Percentiles rank a stretch among this genome's conserved stretches.
phyloP scores from a whole-genome alignment of 1,140 invertebrate species.

The Plectrocnemia conspersa region DNA sequence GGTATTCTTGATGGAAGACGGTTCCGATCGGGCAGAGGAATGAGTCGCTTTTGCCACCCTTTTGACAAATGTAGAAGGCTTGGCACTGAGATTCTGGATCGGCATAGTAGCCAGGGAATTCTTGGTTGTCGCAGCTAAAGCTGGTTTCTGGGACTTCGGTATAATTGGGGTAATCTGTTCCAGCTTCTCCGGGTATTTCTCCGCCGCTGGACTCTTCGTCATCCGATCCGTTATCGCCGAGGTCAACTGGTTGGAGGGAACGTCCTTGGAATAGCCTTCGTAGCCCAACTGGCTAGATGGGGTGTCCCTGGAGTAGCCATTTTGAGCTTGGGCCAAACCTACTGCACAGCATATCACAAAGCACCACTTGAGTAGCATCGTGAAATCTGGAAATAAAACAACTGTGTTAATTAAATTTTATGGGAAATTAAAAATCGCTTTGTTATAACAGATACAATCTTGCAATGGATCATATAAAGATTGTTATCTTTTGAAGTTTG shows the following conservation, averaged over 20 bases:
- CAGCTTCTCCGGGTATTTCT: slow-evolving; percentile 40
- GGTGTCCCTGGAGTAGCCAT: slow-evolving; percentile 27
- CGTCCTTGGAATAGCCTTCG: slow-evolving; percentile 1
- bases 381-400: slow-evolving; percentile 12
- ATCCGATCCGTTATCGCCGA: background rate
- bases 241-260: background rate
- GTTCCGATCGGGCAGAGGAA: slow-evolving; percentile 60
- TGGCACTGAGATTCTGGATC: slow-evolving; percentile 51
- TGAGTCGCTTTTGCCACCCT: slow-evolving; percentile 44
- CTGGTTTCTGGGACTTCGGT: slow-evolving; percentile 54
- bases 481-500: too few relatives aligned
- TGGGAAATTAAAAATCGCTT: too few relatives aligned
- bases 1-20: slow-evolving; percentile 54
- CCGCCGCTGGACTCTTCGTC: slow-evolving; percentile 17
- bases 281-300: slow-evolving; percentile 28
- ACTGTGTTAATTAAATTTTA: too few relatives aligned
- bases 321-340: slow-evolving; percentile 19
- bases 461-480: too few relatives aligned
- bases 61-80: slow-evolving; percentile 54
- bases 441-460: too few relatives aligned
- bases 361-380: slow-evolving; percentile 15
- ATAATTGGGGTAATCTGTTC: slow-evolving; percentile 58
- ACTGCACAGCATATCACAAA: slow-evolving; percentile 10
- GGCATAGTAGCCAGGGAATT: slow-evolving; percentile 51
- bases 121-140: slow-evolving; percentile 51